These are phyloP conservation scores for Eulemur mongoz DNA, from an alignment of 2,797 vertebrate genomes.

Conservation along the genomic window DNA sequence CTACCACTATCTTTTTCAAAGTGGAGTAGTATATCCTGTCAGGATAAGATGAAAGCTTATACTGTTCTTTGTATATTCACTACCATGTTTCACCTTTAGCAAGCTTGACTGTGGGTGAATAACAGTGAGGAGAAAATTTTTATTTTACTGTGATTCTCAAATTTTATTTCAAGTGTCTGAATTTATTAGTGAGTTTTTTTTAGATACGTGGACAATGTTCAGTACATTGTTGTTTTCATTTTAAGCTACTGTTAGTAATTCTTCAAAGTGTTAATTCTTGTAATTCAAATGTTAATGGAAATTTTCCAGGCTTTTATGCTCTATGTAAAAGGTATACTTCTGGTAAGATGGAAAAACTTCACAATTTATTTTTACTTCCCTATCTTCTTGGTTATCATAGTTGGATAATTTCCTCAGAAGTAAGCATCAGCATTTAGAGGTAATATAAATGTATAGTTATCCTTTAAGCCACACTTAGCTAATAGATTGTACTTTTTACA, in stretches of 20 bases:
- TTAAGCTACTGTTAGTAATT: background rate
- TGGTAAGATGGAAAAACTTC: background rate
- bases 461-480: slow-evolving; percentile 33
- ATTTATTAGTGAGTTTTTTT: background rate
- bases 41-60: background rate
- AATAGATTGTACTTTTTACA: slow-evolving; percentile 53
- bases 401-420: slow-evolving; percentile 42
- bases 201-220: background rate
- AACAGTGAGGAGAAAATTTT: background rate
- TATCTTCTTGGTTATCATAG: slow-evolving; percentile 35
- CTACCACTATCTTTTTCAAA: background rate
- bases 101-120: background rate
- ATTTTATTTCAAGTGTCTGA: slow-evolving; percentile 15
- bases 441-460: slow-evolving; percentile 46
- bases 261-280: background rate
- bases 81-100: background rate
- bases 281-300: slow-evolving; percentile 17
- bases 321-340: background rate
- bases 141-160: slow-evolving; percentile 34
- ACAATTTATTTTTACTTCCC: slow-evolving; percentile 22
- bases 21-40: background rate
- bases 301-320: background rate
- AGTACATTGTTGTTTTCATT: background rate
- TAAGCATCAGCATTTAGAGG: slow-evolving; percentile 43
- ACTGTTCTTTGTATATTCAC: background rate